Evolutionary conservation across 2,797 vertebrate species (phyloP).

Genomic region (Danio tinwini): DNA sequence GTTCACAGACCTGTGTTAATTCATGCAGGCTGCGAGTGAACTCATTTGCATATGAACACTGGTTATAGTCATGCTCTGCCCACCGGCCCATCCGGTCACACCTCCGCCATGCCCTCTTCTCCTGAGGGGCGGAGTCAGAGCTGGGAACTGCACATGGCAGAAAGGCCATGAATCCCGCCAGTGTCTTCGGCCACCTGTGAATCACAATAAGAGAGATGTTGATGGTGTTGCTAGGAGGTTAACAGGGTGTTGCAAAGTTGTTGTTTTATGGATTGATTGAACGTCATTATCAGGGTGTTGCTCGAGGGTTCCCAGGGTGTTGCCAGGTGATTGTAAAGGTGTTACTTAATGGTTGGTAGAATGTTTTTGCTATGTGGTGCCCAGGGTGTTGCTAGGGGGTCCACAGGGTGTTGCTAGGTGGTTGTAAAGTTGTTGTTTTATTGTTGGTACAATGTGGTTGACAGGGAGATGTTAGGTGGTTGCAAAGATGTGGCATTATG

Average conservation of each 20-base stretch:
- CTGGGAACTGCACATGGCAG: constrained; percentile 80
- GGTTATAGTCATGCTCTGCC: constrained; percentile 88
- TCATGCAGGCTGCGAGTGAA: constrained; percentile 86
- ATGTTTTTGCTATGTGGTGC: too few species aligned
- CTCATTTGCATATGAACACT: constrained; percentile 87
- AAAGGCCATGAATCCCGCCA: constrained; percentile 87
- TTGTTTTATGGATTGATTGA: too few species aligned
- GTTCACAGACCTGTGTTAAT: constrained; percentile 84
- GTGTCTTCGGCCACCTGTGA: constrained; percentile 89
- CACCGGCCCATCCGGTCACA: constrained; percentile 85
- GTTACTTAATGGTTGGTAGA: too few species aligned
- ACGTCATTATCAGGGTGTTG: too few species aligned
- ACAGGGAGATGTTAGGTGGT: too few species aligned
- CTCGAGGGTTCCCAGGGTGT: too few species aligned
- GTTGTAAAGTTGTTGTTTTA: not conserved
- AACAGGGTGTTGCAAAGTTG: too few species aligned
- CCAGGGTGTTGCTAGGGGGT: too few species aligned
- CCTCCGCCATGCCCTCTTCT: constrained; percentile 87
- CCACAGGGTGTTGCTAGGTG: not conserved
- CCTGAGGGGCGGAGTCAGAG: constrained; percentile 74
- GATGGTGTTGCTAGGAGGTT: too few species aligned
- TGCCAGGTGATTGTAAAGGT: not conserved
- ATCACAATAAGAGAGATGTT: not conserved
- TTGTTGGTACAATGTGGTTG: too few species aligned
- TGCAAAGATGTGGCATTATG: too few species aligned